Percentiles rank a stretch among this genome's conserved stretches.
Evolutionary conservation across 2,888 invertebrate species (phyloP).

Genomic region (Phaedon cochleariae): DNA sequence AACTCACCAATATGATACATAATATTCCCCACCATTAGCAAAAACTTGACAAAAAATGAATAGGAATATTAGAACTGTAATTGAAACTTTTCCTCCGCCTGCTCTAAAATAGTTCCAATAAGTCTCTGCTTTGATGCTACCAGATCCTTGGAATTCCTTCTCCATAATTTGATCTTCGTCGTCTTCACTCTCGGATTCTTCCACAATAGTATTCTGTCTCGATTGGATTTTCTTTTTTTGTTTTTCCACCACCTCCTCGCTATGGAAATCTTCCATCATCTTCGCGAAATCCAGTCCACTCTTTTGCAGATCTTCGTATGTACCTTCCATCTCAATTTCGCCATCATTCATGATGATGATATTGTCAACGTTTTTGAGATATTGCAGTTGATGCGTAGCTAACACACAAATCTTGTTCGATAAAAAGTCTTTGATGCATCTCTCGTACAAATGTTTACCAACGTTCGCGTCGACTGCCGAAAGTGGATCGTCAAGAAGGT

Average conservation of each 20-base stretch:
- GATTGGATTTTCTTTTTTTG: constrained; percentile 52
- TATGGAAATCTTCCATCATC: constrained; percentile 43
- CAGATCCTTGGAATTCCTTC: constrained; percentile 54
- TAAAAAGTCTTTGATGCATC: constrained; percentile 72
- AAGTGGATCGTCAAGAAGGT: constrained; percentile 82
- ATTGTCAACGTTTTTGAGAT: constrained; percentile 56
- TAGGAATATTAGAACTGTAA: constrained; percentile 61
- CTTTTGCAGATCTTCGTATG: constrained; percentile 61
- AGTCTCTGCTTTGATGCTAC: constrained; percentile 53
- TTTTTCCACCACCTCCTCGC: constrained; percentile 53
- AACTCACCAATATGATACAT: constrained; percentile 73
- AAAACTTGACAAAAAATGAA: constrained; percentile 68
- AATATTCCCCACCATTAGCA: constrained; percentile 75
- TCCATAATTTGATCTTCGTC: constrained; percentile 52
- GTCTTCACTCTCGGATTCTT: constrained; percentile 36
- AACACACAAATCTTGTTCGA: constrained; percentile 70
- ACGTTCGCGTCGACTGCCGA: constrained; percentile 85
- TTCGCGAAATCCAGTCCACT: constrained; percentile 63
- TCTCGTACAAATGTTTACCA: constrained; percentile 76
- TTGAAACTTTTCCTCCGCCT: constrained; percentile 64
- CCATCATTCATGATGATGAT: constrained; percentile 62
- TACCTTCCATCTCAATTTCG: constrained; percentile 62
- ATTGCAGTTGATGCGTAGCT: constrained; percentile 78
- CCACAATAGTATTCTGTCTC: constrained; percentile 54
- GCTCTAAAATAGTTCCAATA: constrained; percentile 65